Percentiles rank a stretch among this genome's conserved stretches.
Evolutionary conservation across 1,140 invertebrate genomes (phyloP).

Genomic region (Himalopsyche phryganea): DNA sequence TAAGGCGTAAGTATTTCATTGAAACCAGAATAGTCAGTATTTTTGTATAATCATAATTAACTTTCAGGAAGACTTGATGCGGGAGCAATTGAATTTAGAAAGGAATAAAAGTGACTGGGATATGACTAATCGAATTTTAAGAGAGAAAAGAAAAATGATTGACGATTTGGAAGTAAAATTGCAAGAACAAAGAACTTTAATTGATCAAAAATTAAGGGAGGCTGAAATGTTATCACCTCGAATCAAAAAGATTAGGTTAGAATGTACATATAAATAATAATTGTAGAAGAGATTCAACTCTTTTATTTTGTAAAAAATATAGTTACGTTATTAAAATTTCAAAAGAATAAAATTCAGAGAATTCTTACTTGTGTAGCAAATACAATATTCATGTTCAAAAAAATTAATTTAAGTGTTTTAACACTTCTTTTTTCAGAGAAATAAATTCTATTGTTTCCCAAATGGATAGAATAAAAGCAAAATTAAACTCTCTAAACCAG

Average conservation of each 20-base stretch:
- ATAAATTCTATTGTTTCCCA: slow-evolving; percentile 37
- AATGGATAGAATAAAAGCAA: slow-evolving; percentile 40
- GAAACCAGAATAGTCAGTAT: too few relatives aligned
- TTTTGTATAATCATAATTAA: background rate
- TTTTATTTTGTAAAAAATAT: too few relatives aligned
- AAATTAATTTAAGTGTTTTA: too few relatives aligned
- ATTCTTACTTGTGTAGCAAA: too few relatives aligned
- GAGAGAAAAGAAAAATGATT: slow-evolving; percentile 40
- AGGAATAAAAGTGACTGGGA: slow-evolving; percentile 36
- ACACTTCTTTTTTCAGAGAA: slow-evolving; percentile 31
- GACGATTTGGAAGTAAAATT: slow-evolving; percentile 38
- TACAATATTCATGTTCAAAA: too few relatives aligned
- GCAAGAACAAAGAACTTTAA: slow-evolving; percentile 39
- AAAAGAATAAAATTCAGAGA: too few relatives aligned
- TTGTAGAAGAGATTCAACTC: too few relatives aligned
- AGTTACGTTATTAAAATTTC: too few relatives aligned
- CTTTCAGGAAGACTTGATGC: slow-evolving; percentile 40
- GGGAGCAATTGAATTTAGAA: slow-evolving; percentile 40
- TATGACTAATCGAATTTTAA: slow-evolving; percentile 32
- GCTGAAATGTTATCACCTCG: slow-evolving; percentile 43
- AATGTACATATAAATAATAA: background rate
- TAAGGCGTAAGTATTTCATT: too few relatives aligned
- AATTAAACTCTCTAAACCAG: slow-evolving; percentile 39
- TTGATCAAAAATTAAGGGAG: slow-evolving; percentile 36
- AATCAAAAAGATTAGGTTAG: slow-evolving; percentile 46